A percentile compares a stretch with the other conserved stretches of the same genome.
Conservation (phyloP, 2,113 vertebrate genomes). For the Catharus minimus region DNA sequence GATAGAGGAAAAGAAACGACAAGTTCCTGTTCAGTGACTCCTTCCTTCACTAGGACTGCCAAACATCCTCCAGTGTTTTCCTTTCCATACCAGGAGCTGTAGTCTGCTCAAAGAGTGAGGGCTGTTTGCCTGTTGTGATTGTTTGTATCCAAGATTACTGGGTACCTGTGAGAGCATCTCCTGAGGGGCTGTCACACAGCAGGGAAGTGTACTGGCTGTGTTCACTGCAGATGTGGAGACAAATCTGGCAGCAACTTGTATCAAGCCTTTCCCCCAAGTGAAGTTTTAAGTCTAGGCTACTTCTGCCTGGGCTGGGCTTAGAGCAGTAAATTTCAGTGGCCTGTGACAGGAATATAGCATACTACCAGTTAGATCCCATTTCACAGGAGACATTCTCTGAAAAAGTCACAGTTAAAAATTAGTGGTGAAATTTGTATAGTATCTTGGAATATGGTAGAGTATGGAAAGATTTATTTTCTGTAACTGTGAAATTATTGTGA, state of each 20-base stretch:
- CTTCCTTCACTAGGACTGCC: not conserved
- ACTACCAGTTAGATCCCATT: not conserved
- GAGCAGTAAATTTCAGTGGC: not conserved
- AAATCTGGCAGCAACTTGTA: not conserved
- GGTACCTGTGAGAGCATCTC: not conserved
- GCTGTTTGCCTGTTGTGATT: not conserved
- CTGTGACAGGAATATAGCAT: accelerated
- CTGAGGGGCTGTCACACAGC: not conserved
- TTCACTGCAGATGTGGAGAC: not conserved
- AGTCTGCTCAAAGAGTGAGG: not conserved
- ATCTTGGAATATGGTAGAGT: not conserved
- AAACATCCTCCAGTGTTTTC: not conserved
- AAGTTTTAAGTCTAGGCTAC: not conserved
- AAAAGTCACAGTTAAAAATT: not conserved
- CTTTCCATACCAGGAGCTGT: not conserved
- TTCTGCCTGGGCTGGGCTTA: not conserved
- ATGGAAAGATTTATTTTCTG: slow-evolving; percentile 5
- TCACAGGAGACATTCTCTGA: not conserved
- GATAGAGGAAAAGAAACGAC: not conserved
- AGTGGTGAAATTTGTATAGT: not conserved
- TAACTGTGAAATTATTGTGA: slow-evolving; percentile 51
- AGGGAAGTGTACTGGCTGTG: not conserved
- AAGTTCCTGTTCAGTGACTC: not conserved
- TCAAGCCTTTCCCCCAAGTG: not conserved
- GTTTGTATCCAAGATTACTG: not conserved